Evolutionary conservation across 2,113 vertebrate genomes (phyloP), one percentile per base, ranked within the genome.

Genomic region (Helogale parvula): DNA sequence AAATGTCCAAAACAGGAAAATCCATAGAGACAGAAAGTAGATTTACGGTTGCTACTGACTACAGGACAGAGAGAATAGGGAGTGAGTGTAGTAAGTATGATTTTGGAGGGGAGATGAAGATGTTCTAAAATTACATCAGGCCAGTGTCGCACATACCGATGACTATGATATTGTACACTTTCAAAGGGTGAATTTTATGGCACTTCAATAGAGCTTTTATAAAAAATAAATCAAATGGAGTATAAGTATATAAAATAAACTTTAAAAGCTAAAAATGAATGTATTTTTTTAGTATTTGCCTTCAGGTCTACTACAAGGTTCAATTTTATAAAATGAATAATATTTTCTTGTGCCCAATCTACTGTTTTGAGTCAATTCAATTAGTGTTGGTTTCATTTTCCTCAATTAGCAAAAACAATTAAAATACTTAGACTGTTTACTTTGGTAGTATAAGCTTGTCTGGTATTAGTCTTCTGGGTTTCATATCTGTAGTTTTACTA

Each of bases 301-400:
- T 89, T 69, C 21, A 27, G 23, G 50, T 82, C 33, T 69, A 57
- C 77, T 41, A 81, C 15, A 89, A 81, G 31, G 0, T 60, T 65
- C 41, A 71, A 25, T 69, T 94, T 80, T 69, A 88, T 82, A 87
- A 92, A 82, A 8, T 21, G 2, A 68, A 13, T 66, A 65, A 76
- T 27, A 60, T 89, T 96, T 88, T 92, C 94, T 85, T 86, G 47
- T n/a, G n/a, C 66, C 69, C 71, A 88, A 88, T 89, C 25, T 74
- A 52, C 23, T 35, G 65, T 65, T 80, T 87, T 47, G 76, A 71
- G 63, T 77, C 83, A 72, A 90, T 65, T 82, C 50, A 90, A 15
- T 72, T 72, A 84, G 9, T 47, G 29, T 41, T 88, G 14, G 21
- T 74, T 93, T 90, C 23, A 57, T 66, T 88, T 83, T 71, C 52